Evolutionary conservation across 2,888 invertebrate species (phyloP).

Genomic region (Diogma glabrata): DNA sequence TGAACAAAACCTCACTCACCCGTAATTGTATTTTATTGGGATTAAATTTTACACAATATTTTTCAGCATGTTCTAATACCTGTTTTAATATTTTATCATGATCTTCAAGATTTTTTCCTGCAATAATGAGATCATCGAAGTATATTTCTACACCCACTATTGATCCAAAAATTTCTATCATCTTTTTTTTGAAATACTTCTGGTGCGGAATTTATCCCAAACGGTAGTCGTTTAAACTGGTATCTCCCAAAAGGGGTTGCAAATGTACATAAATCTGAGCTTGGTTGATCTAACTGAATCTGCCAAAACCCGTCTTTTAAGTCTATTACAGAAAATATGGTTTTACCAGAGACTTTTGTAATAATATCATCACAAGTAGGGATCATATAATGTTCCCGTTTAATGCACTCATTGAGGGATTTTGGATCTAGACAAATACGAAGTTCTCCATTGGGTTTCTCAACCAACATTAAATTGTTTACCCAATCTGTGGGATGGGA

Average conservation of each 20-base stretch:
- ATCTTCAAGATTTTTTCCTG: constrained; percentile 15
- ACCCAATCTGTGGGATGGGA: constrained; percentile 21
- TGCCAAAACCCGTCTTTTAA: constrained; percentile 18
- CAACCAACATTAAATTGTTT: too few relatives aligned
- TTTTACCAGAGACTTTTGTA: constrained; percentile 16
- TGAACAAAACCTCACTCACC: neutral
- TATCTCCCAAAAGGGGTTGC: constrained; percentile 19
- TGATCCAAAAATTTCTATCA: too few relatives aligned
- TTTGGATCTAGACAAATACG: constrained; percentile 21
- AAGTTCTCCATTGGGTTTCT: constrained; percentile 19
- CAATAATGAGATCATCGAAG: constrained; percentile 22
- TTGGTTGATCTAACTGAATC: constrained; percentile 14
- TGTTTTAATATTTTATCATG: constrained; percentile 14
- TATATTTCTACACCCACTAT: constrained; percentile 20
- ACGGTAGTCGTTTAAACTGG: constrained; percentile 15
- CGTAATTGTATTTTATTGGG: constrained; percentile 13
- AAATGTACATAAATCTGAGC: constrained; percentile 18
- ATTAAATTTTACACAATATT: too few relatives aligned
- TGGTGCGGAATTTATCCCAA: too few relatives aligned
- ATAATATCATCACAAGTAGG: too few relatives aligned
- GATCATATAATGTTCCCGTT: constrained; percentile 23
- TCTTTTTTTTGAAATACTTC: too few relatives aligned
- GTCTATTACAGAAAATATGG: constrained; percentile 17
- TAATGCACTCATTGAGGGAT: constrained; percentile 22
- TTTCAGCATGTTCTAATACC: constrained; percentile 13